These are phyloP conservation scores for Netelia melanura DNA, from an alignment of 2,888 invertebrate species.

Conservation along the genomic window DNA sequence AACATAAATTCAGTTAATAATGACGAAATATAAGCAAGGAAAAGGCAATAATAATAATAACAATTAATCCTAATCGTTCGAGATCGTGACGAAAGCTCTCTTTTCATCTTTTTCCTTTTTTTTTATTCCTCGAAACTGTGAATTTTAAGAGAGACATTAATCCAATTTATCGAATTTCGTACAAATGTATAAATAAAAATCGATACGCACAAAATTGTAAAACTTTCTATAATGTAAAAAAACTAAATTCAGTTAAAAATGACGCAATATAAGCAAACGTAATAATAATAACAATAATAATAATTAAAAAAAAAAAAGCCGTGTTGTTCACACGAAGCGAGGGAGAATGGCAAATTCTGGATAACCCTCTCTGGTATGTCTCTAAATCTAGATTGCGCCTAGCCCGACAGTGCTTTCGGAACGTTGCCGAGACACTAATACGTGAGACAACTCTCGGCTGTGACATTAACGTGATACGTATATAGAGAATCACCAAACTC, in stretches of 20 bases:
- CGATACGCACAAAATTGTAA: no score
- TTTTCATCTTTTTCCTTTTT: conserved; percentile 4
- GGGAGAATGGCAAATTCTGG: conserved; percentile 9
- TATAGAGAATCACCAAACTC: neutral
- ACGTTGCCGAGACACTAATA: conserved; percentile 13
- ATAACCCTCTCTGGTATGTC: conserved; percentile 34
- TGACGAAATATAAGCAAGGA: neutral
- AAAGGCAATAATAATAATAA: conserved; percentile 4
- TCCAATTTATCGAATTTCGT: no score
- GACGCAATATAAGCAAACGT: neutral
- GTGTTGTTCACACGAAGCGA: neutral
- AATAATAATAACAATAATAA: neutral
- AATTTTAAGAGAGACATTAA: no score
- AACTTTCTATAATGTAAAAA: no score
- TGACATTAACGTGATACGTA: conserved; percentile 39
- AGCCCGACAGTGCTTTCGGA: conserved; percentile 29
- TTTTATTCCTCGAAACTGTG: neutral
- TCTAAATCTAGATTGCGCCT: conserved; percentile 54
- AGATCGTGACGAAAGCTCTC: no score
- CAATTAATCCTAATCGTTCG: neutral
- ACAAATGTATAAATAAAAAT: no score
- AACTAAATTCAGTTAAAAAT: no score
- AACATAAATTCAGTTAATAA: no score
- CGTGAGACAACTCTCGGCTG: conserved; percentile 20
- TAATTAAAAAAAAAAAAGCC: neutral